Percentiles rank a stretch among this genome's conserved stretches.
These are phyloP conservation scores for Teleogryllus occipitalis DNA, from an alignment of 1,140 invertebrate species.

Conservation along the genomic window DNA sequence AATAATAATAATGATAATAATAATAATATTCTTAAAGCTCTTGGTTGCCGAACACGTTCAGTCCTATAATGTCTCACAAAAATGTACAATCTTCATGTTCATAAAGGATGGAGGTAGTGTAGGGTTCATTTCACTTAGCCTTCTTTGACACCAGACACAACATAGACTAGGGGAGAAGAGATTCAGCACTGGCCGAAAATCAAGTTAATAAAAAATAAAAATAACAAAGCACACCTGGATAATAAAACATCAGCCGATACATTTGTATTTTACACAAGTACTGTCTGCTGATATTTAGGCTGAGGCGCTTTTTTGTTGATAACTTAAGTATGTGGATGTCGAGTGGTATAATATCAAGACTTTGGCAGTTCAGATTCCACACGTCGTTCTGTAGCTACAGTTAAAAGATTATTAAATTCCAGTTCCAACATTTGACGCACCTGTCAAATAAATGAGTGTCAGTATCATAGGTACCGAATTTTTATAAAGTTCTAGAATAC, in stretches of 20 bases:
- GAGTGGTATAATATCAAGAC: conserved; percentile 40
- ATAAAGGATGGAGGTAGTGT: conserved; percentile 14
- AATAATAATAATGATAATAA: too few relatives aligned
- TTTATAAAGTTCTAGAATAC: not conserved
- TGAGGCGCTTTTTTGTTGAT: not conserved
- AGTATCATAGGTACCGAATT: not conserved
- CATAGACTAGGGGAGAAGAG: conserved; percentile 17
- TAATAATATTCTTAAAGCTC: conserved; percentile 20
- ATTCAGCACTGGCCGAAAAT: conserved; percentile 19
- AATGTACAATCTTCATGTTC: not conserved
- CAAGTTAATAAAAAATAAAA: conserved; percentile 9
- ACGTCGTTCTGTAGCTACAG: conserved; percentile 73
- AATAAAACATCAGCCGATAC: not conserved
- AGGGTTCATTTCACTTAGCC: conserved; percentile 8
- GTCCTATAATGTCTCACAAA: not conserved
- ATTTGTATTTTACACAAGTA: not conserved
- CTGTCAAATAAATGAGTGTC: conserved; percentile 41
- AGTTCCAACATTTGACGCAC: conserved; percentile 79
- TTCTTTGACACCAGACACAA: conserved; percentile 11
- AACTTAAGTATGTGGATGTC: conserved; percentile 22
- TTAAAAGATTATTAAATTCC: conserved; percentile 82
- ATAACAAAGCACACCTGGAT: conserved; percentile 1
- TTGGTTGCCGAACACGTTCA: conserved; percentile 6
- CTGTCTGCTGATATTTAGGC: not conserved
- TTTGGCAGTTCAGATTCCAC: conserved; percentile 44